Percentiles rank a stretch among this genome's conserved stretches.
Conservation (phyloP, 2,888 invertebrate genomes). For the Ophonus ardosiacus region DNA sequence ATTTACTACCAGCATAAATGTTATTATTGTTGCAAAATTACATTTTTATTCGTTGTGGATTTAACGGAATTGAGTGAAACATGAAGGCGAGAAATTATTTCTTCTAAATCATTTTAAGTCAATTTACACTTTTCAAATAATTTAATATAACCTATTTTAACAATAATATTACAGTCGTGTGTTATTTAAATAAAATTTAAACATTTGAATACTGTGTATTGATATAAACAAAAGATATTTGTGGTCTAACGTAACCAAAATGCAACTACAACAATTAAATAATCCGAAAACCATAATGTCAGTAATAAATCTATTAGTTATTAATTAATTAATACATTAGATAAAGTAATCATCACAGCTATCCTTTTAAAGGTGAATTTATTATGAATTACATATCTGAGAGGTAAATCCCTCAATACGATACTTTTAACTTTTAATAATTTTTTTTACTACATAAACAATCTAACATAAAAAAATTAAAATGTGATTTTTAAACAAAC, state of each 20-base stretch:
- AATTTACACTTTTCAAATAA: conserved; percentile 25
- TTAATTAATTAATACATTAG: conserved; percentile 26
- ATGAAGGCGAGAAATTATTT: conserved; percentile 31
- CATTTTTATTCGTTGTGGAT: conserved; percentile 2
- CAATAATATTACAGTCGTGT: conserved; percentile 1
- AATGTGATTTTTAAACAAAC: too few species aligned
- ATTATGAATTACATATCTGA: not conserved
- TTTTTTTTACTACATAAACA: not conserved
- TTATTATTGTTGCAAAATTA: not conserved
- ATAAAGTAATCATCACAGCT: conserved; percentile 50
- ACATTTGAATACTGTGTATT: not conserved
- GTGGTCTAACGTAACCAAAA: conserved; percentile 12
- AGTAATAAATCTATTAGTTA: conserved; percentile 38
- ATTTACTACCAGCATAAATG: conserved; percentile 37
- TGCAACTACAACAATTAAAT: conserved; percentile 11
- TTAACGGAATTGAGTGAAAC: conserved; percentile 27
- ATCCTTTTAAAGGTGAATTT: conserved; percentile 45
- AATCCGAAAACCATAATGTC: conserved; percentile 37
- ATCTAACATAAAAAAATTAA: not conserved
- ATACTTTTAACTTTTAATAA: not conserved
- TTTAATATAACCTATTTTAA: conserved; percentile 9
- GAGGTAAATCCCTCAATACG: not conserved
- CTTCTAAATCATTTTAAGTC: conserved; percentile 24
- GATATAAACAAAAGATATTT: conserved; percentile 29
- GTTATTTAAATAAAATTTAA: not conserved